Evolutionary conservation across 2,113 vertebrate species (phyloP), one percentile per base, ranked within the genome.

Genomic region (Boulengeromyrus knoepffleri): DNA sequence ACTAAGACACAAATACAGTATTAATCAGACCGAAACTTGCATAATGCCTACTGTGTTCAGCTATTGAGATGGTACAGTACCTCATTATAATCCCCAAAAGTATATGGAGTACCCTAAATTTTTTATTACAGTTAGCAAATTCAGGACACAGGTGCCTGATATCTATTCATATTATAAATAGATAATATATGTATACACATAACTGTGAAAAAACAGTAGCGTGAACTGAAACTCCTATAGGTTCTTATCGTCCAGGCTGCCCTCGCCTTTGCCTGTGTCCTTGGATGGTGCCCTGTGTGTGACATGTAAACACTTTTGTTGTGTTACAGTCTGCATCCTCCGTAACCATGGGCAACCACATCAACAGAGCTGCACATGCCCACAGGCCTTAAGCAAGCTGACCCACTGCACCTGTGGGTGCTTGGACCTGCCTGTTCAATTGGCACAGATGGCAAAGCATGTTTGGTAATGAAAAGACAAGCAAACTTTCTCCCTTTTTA

Each of bases 331-430:
- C 19, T 47, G 70, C n/a, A 13, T 77, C 49, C 47, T 39, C 27
- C 1, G 66, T 87, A 88, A 88, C 89, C 66, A 46, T 17, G 87
- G 86, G 85, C 50, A 77, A 87, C 89, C n/a, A 24, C 58, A 47
- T 90, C 58, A 90, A 58, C 86, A 58, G 42, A 74, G 58, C 62
- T 74, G 13, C 39, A 74, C 12, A 47, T 80, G 88, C 62, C 47
- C 2, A 13, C 19, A 15, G 45, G 50, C 24, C 3, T 85, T 53
- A 50, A 87, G 19, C 49, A 53, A 27, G n/a, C 85, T 36, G 47
- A 56, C 49, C 15, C 50, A 53, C 13, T 3, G 12, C 85, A 5
- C n/a, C 49, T 36, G 24, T 12, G 21, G 15, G 39, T 45, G 17
- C 80, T 45, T 24, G 45, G 9, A 85, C 45, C 45, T 21, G 19